Evolutionary conservation across 2,888 invertebrate genomes (phyloP).

Genomic region (Julus scandinavius): DNA sequence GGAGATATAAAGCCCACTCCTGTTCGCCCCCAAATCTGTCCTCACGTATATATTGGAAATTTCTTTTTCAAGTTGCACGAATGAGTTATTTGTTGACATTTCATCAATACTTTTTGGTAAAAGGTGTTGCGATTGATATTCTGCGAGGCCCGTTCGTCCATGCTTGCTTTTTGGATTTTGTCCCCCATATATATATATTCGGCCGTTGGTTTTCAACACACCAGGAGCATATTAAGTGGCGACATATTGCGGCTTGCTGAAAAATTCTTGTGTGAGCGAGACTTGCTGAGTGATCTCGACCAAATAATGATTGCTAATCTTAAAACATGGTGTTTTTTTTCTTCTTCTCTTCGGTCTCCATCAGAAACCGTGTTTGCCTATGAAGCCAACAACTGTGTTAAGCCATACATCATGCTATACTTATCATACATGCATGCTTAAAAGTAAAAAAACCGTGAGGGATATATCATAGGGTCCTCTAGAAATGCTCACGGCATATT

Average conservation of each 20-base stretch:
- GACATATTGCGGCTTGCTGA: neutral
- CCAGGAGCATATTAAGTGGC: neutral
- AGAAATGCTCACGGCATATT: neutral
- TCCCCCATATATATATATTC: neutral
- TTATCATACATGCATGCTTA: neutral
- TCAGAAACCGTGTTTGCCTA: neutral
- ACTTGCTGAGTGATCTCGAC: neutral
- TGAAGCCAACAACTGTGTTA: neutral
- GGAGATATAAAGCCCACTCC: neutral
- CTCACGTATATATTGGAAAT: neutral
- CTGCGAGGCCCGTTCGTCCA: neutral
- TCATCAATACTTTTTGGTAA: constrained; percentile 1
- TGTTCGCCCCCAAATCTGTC: neutral
- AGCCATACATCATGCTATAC: neutral
- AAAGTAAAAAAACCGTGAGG: neutral
- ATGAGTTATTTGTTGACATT: neutral
- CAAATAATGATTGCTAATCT: neutral
- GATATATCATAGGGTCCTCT: neutral
- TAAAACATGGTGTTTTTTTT: neutral
- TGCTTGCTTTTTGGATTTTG: neutral
- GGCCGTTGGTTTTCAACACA: neutral
- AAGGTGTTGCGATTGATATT: constrained; percentile 1
- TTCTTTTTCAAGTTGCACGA: constrained; percentile 1
- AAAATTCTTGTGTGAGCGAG: neutral
- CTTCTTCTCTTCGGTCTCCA: no score